Conservation (phyloP, 2,888 invertebrate genomes). For the Vandiemenella viatica region DNA sequence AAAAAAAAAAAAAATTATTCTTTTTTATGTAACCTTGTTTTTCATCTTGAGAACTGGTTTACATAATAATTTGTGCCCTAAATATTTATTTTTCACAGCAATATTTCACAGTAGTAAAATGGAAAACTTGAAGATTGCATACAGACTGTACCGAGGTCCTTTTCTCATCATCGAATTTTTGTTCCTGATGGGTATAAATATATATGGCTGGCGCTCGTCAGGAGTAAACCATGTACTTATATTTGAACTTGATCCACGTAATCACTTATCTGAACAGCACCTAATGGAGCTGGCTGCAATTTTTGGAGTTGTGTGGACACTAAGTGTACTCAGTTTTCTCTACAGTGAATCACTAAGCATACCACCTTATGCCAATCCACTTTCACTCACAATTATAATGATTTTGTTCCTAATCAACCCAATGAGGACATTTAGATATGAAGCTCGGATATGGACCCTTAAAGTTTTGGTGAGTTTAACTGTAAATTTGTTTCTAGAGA, state of each 20-base stretch:
- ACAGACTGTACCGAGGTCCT: constrained; percentile 86
- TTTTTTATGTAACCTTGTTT: too few species aligned
- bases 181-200: constrained; percentile 89
- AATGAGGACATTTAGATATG: constrained; percentile 75
- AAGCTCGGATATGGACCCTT: constrained; percentile 88
- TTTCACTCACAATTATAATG: constrained; percentile 66
- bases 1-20: too few species aligned
- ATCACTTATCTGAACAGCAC: constrained; percentile 86
- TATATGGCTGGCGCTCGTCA: constrained; percentile 92
- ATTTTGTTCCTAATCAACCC: constrained; percentile 80
- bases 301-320: constrained; percentile 87
- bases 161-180: constrained; percentile 83
- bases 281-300: constrained; percentile 87
- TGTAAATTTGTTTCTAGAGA: too few species aligned
- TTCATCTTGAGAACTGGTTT: too few species aligned
- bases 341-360: constrained; percentile 48
- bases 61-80: too few species aligned
- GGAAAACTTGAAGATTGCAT: constrained; percentile 34
- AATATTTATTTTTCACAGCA: not conserved
- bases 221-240: constrained; percentile 97
- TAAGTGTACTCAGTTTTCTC: constrained; percentile 74
- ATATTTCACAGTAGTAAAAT: not conserved
- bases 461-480: constrained; percentile 59
- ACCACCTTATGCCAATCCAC: constrained; percentile 83
- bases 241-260: constrained; percentile 90